These are phyloP conservation scores for Microcaecilia unicolor DNA, from an alignment of 2,797 vertebrate genomes.

Conservation along the genomic window DNA sequence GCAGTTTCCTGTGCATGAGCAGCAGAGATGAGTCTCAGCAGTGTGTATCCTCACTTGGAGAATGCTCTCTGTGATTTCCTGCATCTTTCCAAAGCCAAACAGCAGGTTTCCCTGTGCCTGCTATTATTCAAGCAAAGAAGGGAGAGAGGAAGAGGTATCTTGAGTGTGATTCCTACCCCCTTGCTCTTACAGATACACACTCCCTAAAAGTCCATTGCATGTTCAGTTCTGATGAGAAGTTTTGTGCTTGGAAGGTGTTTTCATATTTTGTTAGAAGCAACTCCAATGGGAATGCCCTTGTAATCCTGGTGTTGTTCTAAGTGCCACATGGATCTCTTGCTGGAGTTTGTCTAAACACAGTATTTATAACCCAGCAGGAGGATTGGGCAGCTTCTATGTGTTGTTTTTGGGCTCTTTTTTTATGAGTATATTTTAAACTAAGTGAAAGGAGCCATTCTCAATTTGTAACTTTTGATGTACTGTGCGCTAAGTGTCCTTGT, in stretches of 20 bases:
- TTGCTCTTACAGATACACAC: no score
- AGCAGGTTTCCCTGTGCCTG: no score
- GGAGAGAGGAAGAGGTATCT: slow-evolving; percentile 24
- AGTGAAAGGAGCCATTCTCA: no score
- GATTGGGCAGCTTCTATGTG: slow-evolving; percentile 24
- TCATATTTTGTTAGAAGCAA: slow-evolving; percentile 9
- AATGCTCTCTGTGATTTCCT: no score
- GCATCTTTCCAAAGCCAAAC: no score
- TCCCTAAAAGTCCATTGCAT: no score
- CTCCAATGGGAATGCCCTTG: slow-evolving; percentile 7
- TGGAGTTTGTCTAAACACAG: slow-evolving; percentile 17
- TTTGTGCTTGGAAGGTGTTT: slow-evolving; percentile 19
- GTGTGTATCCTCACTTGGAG: neutral
- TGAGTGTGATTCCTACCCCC: slow-evolving; percentile 12
- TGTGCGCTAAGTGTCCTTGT: slow-evolving; percentile 44
- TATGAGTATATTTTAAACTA: no score
- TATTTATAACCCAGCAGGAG: slow-evolving; percentile 24
- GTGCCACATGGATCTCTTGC: slow-evolving; percentile 15
- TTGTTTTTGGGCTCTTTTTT: slow-evolving; percentile 25
- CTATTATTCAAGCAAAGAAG: no score
- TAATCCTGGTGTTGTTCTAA: slow-evolving; percentile 15
- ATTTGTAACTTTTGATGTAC: slow-evolving; percentile 36
- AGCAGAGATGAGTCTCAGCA: no score
- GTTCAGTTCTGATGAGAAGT: slow-evolving; percentile 22
- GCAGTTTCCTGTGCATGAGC: no score